These are phyloP conservation scores for Brachylomia viminalis DNA, from an alignment of 2,888 invertebrate species.

Conservation along the genomic window DNA sequence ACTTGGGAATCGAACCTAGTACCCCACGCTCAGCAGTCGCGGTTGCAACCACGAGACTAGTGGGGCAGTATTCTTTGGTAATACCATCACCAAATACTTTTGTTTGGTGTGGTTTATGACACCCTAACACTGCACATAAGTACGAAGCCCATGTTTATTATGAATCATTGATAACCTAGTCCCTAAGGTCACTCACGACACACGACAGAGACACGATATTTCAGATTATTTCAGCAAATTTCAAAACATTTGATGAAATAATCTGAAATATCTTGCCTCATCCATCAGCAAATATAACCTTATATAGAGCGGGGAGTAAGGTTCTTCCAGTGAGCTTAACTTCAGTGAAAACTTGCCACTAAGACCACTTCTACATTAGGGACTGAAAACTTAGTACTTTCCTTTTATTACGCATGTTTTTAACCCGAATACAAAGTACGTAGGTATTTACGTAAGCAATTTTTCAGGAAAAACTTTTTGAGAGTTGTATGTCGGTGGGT, in stretches of 20 bases:
- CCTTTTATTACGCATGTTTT: slow-evolving; percentile 30
- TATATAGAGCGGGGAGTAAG: background rate
- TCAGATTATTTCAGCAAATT: too few species aligned
- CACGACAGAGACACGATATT: too few species aligned
- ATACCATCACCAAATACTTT: background rate
- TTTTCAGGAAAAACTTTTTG: background rate
- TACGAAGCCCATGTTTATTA: background rate
- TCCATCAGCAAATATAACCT: slow-evolving; percentile 1
- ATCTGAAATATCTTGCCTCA: background rate
- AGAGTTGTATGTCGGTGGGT: background rate
- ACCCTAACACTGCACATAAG: background rate
- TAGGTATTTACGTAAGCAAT: slow-evolving; percentile 4
- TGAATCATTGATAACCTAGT: too few species aligned
- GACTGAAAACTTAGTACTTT: slow-evolving; percentile 37
- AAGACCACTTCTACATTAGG: slow-evolving; percentile 29
- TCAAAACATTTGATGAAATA: background rate
- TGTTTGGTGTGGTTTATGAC: background rate
- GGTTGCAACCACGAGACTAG: too few species aligned
- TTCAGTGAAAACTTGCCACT: slow-evolving; percentile 30
- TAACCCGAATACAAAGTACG: slow-evolving; percentile 22
- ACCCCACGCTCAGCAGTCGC: too few species aligned
- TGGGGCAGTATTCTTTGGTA: background rate
- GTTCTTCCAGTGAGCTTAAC: slow-evolving; percentile 17
- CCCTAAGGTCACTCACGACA: too few species aligned
- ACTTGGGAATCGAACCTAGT: too few species aligned